A percentile compares a stretch with the other conserved stretches of the same genome.
Conservation (phyloP, 2,888 invertebrate genomes). For the Palloptera scutellata region DNA sequence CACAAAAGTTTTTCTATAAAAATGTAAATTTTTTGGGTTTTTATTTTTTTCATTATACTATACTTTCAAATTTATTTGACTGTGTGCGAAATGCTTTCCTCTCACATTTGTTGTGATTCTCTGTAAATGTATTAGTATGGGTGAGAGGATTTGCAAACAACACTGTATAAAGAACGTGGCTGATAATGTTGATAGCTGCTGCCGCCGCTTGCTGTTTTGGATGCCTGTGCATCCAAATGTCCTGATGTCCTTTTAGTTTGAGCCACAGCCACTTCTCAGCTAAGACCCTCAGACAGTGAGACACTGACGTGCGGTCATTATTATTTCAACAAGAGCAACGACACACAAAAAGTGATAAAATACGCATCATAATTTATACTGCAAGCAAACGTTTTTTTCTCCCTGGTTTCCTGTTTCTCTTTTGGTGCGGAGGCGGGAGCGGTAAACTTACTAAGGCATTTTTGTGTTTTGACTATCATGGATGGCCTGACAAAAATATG, state of each 20-base stretch:
- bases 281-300: not conserved
- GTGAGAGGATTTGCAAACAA: too few species aligned
- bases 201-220: not conserved
- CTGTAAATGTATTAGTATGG: too few species aligned
- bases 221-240: not conserved
- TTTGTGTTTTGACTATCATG: too few species aligned
- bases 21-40: constrained; percentile 47
- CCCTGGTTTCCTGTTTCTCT: not conserved
- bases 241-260: not conserved
- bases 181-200: too few species aligned
- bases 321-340: constrained; percentile 27
- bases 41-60: constrained; percentile 23
- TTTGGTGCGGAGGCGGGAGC: not conserved
- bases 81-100: not conserved
- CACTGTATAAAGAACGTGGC: too few species aligned
- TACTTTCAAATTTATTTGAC: constrained; percentile 12
- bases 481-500: too few species aligned
- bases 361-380: constrained; percentile 32
- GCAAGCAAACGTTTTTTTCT: constrained; percentile 22
- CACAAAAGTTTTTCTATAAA: constrained; percentile 50
- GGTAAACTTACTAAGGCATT: too few species aligned
- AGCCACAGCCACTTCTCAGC: not conserved
- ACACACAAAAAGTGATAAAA: constrained; percentile 31
- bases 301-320: constrained; percentile 25
- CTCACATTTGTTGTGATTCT: not conserved